A percentile compares a stretch with the other conserved stretches of the same genome.
phyloP scores from a whole-genome alignment of 2,113 vertebrate species.

The Neoarius graeffei region DNA sequence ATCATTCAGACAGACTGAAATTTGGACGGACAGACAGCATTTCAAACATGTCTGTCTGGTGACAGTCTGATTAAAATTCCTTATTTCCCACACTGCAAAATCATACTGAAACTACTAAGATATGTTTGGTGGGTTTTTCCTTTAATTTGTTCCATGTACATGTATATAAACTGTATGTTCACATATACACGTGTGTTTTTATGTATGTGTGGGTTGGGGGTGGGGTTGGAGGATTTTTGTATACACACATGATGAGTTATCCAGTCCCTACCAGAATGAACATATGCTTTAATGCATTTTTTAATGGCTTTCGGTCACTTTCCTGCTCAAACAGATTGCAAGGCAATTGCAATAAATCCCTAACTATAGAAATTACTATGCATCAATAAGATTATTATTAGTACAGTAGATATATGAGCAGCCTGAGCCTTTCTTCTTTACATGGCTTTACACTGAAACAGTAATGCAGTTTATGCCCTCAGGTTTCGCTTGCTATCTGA shows the following conservation, averaged over 20 bases:
- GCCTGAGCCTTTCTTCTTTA: neutral
- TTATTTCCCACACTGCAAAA: too few species aligned
- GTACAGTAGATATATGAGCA: neutral
- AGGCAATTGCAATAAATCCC: neutral
- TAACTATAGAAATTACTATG: neutral
- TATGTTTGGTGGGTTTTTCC: neutral
- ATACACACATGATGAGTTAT: conserved; percentile 2
- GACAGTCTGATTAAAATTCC: too few species aligned
- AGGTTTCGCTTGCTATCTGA: conserved; percentile 4
- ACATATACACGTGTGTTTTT: neutral
- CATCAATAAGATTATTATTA: neutral
- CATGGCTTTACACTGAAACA: neutral
- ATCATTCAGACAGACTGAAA: too few species aligned
- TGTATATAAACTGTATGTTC: neutral
- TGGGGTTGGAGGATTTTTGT: neutral
- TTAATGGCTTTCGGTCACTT: neutral
- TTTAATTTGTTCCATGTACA: neutral
- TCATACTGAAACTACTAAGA: neutral
- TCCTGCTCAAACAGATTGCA: neutral
- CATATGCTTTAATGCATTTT: neutral
- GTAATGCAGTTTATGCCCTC: neutral
- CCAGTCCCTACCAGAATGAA: neutral
- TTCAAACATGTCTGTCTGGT: too few species aligned
- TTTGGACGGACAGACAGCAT: too few species aligned
- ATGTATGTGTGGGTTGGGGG: neutral